phyloP scores from a whole-genome alignment of 1,140 invertebrate genomes.

The Dryas iulia region DNA sequence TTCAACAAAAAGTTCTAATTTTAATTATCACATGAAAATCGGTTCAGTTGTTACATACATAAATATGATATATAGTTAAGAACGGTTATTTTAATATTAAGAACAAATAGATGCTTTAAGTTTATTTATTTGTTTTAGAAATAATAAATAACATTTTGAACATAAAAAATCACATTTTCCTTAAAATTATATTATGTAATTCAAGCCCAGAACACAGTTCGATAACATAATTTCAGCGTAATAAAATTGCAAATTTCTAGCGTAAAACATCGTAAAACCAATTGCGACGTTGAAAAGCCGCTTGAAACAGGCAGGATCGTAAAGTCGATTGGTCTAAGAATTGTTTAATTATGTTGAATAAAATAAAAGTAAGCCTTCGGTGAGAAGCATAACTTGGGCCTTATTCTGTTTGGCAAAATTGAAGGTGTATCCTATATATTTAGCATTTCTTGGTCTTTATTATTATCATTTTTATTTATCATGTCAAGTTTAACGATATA shows the following conservation, averaged over 20 bases:
- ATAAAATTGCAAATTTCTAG: constrained; percentile 55
- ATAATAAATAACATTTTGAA: not conserved
- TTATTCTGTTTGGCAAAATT: not conserved
- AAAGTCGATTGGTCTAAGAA: constrained; percentile 65
- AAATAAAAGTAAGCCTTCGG: constrained; percentile 37
- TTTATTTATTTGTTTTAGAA: not conserved
- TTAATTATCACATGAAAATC: too few species aligned
- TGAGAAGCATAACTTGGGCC: not conserved
- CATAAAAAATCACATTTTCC: not conserved
- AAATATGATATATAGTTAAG: too few species aligned
- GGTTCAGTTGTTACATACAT: too few species aligned
- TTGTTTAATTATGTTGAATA: constrained; percentile 60
- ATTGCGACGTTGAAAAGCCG: constrained; percentile 58
- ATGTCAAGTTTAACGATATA: too few species aligned
- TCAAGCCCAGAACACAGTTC: not conserved
- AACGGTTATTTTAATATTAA: too few species aligned
- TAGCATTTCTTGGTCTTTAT: too few species aligned
- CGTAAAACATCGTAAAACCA: constrained; percentile 58
- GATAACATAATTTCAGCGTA: constrained; percentile 30
- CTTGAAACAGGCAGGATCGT: constrained; percentile 53
- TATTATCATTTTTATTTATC: too few species aligned
- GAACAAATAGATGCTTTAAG: not conserved
- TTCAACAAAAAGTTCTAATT: too few species aligned
- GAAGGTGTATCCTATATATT: not conserved
- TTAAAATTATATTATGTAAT: not conserved